Evolutionary conservation across 2,113 vertebrate species (phyloP), one percentile per base, ranked within the genome.

Genomic region (Corydoras maculifer): DNA sequence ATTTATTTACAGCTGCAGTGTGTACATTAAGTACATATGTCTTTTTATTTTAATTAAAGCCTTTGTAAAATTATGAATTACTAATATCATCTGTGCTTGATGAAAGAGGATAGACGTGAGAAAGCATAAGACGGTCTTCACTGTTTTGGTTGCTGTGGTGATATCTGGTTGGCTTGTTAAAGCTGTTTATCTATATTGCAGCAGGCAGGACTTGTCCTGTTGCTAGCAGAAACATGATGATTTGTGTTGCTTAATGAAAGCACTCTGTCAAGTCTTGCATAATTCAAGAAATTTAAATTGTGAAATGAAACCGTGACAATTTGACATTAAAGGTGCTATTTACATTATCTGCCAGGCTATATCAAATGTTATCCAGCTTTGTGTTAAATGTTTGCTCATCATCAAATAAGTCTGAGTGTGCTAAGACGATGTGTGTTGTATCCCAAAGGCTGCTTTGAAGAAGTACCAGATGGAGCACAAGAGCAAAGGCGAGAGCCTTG

Each of bases 391-490:
- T 12, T 14, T 53, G 51, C 51, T 53, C 35, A 54, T 48, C 70
- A 50, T 64, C 12, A n/a, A 9, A 48, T 31, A 62, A 70, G 58
- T 69, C 60, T 55, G 68, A 53, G 57, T 50, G 30, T 61, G 18
- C 54, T 54, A 58, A 75, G 61, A 51, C 32, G 55, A 10, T 57
- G 14, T 65, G 61, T 72, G 48, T 74, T 76, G 62, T 51, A 70
- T 58, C n/a, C 68, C 35, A 18, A 85, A 99, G 97, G 95, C 96
- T 30, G 96, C 96, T 0, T 87, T 98, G 82, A 98, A 98, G 85
- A 99, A 98, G 68, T 98, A 98, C 88, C 97, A 99, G 88, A 84
- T 94, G 0, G 95, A 98, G 82, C 93, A 99, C 80, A 91, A 97
- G 86, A 94, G 85, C 90, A 96, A 93, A 82, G 92, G 94, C 0